These are phyloP conservation scores for Vombatus ursinus DNA, from an alignment of 2,113 vertebrate genomes.

Conservation along the genomic window DNA sequence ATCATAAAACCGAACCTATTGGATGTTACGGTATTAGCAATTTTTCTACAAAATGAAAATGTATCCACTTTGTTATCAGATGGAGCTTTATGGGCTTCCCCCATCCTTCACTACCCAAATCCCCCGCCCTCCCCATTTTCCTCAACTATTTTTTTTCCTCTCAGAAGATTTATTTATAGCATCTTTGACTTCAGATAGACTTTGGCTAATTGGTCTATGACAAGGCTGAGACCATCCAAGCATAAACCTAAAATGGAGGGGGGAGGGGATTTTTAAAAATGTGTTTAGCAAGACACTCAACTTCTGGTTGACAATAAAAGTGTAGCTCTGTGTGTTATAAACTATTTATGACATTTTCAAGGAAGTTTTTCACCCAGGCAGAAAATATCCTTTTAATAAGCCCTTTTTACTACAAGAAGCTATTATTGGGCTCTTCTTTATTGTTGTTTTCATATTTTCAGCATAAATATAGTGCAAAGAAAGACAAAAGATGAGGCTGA, in stretches of 20 bases:
- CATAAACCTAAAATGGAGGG: conserved; percentile 72
- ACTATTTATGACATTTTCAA: conserved; percentile 87
- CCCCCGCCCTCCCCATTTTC: not conserved
- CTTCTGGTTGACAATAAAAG: conserved; percentile 82
- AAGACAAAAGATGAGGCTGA: conserved; percentile 75
- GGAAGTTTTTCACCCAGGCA: conserved; percentile 86
- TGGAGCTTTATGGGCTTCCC: conserved; percentile 66
- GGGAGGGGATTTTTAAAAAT: conserved; percentile 68
- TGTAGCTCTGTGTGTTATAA: conserved; percentile 84
- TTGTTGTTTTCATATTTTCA: conserved; percentile 84
- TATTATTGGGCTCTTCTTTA: conserved; percentile 85
- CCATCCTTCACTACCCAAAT: conserved; percentile 29
- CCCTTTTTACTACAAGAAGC: conserved; percentile 84
- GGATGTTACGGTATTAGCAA: conserved; percentile 75
- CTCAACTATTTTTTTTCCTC: not conserved
- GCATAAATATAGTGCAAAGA: conserved; percentile 79
- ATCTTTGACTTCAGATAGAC: conserved; percentile 70
- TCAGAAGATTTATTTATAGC: conserved; percentile 25
- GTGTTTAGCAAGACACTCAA: conserved; percentile 82
- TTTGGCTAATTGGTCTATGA: conserved; percentile 73
- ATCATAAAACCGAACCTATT: conserved; percentile 80
- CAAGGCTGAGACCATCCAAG: conserved; percentile 74
- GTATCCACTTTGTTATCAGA: conserved; percentile 72
- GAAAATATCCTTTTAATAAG: conserved; percentile 90
- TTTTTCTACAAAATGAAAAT: conserved; percentile 82